These are phyloP conservation scores for Coptodon bakossiorum DNA, from an alignment of 2,113 vertebrate genomes.

Conservation along the genomic window DNA sequence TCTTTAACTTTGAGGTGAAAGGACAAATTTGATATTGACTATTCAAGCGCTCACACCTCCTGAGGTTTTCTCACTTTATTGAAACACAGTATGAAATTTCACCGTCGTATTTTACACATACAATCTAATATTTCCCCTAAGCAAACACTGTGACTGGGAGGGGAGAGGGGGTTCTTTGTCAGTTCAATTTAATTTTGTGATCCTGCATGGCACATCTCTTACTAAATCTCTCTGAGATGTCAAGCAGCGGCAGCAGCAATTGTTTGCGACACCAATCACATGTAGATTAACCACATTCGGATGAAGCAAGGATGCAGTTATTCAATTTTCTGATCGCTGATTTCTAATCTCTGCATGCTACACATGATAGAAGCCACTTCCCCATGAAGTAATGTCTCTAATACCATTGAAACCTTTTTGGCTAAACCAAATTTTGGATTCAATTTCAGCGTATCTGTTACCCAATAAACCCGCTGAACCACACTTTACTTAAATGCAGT, in stretches of 20 bases:
- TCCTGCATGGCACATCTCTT: neutral
- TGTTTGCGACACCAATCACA: neutral
- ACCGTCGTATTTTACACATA: constrained; percentile 36
- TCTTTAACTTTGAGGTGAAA: constrained; percentile 25
- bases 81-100: constrained; percentile 54
- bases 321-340: constrained; percentile 40
- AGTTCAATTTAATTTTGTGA: neutral
- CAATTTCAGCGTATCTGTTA: constrained; percentile 39
- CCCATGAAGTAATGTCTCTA: constrained; percentile 58
- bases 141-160: neutral
- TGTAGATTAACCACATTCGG: neutral
- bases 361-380: constrained; percentile 38
- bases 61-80: constrained; percentile 32
- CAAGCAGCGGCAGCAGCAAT: neutral
- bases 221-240: neutral
- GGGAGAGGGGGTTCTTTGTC: neutral
- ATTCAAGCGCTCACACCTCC: constrained; percentile 30
- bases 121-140: constrained; percentile 11
- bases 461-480: constrained; percentile 55
- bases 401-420: constrained; percentile 47
- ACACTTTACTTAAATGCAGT: constrained; percentile 31
- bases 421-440: constrained; percentile 23
- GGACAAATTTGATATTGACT: constrained; percentile 30
- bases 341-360: constrained; percentile 19
- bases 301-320: neutral